Percentiles rank a stretch among this genome's conserved stretches.
These are phyloP conservation scores for Graptemys geographica DNA, from an alignment of 2,797 vertebrate genomes.

Conservation along the genomic window DNA sequence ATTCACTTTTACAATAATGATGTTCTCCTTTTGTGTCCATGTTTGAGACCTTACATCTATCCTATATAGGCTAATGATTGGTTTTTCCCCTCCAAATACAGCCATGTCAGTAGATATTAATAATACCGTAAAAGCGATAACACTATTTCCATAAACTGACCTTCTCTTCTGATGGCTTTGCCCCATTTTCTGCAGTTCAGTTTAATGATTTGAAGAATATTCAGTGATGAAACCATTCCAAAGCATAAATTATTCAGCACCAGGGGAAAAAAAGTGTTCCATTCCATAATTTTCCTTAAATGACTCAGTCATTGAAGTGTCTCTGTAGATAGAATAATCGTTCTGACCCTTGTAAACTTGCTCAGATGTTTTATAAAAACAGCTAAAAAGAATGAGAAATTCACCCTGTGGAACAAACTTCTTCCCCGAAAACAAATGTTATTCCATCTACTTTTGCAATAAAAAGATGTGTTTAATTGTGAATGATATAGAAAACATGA, in stretches of 20 bases:
- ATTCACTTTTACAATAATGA: slow-evolving; percentile 30
- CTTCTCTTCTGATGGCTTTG: slow-evolving; percentile 77
- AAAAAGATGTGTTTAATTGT: background rate
- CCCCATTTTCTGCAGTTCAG: slow-evolving; percentile 76
- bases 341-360: slow-evolving; percentile 3
- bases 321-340: slow-evolving; percentile 41
- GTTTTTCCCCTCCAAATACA: slow-evolving; percentile 11
- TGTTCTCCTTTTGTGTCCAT: slow-evolving; percentile 27
- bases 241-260: slow-evolving; percentile 76
- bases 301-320: slow-evolving; percentile 50
- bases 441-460: background rate
- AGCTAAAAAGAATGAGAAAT: background rate
- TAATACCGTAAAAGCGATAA: slow-evolving; percentile 75
- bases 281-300: slow-evolving; percentile 66
- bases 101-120: slow-evolving; percentile 75
- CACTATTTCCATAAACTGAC: slow-evolving; percentile 79
- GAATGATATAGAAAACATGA: background rate
- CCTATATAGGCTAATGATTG: slow-evolving; percentile 63
- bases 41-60: slow-evolving; percentile 52
- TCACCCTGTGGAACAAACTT: background rate
- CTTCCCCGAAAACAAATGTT: slow-evolving; percentile 15
- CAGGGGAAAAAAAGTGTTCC: slow-evolving; percentile 53
- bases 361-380: fast-evolving
- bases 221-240: slow-evolving; percentile 72
- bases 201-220: slow-evolving; percentile 77